A percentile compares a stretch with the other conserved stretches of the same genome.
Conservation (phyloP, 2,797 vertebrate species). For the Neopelma chrysocephalum region DNA sequence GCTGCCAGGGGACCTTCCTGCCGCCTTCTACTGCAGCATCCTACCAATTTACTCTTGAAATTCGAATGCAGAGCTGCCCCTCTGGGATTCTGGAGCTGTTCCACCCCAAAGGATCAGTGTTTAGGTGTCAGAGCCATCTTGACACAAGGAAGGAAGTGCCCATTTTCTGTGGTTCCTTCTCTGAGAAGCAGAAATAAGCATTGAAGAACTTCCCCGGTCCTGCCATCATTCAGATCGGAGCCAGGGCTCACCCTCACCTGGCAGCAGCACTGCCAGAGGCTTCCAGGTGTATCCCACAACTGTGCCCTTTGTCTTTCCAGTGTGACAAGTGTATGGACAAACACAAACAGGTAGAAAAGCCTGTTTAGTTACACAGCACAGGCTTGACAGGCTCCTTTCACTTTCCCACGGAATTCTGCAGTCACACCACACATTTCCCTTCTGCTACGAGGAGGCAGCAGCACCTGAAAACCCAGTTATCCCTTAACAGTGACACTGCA, state of each 20-base stretch:
- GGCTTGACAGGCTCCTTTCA: background rate
- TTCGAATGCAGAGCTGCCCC: background rate
- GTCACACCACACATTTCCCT: background rate
- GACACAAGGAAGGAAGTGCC: background rate
- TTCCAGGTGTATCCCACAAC: background rate
- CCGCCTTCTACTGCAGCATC: background rate
- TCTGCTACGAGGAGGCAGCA: background rate
- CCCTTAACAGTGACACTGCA: background rate
- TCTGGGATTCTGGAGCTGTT: background rate
- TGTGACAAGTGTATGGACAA: fast-evolving
- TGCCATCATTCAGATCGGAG: fast-evolving
- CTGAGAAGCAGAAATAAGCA: background rate
- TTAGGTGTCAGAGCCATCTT: background rate
- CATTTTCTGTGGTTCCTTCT: background rate
- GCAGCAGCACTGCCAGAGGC: background rate
- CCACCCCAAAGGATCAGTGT: fast-evolving
- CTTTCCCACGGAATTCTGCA: background rate
- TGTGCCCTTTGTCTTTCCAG: background rate
- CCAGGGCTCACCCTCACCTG: background rate
- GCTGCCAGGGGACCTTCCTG: background rate
- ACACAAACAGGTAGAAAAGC: background rate
- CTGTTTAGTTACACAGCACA: background rate
- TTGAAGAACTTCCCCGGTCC: fast-evolving
- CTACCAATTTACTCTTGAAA: background rate
- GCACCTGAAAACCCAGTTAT: background rate